These are phyloP conservation scores for Acropora yongei DNA, from an alignment of 64 coral and sea anemone genomes.

Conservation along the genomic window DNA sequence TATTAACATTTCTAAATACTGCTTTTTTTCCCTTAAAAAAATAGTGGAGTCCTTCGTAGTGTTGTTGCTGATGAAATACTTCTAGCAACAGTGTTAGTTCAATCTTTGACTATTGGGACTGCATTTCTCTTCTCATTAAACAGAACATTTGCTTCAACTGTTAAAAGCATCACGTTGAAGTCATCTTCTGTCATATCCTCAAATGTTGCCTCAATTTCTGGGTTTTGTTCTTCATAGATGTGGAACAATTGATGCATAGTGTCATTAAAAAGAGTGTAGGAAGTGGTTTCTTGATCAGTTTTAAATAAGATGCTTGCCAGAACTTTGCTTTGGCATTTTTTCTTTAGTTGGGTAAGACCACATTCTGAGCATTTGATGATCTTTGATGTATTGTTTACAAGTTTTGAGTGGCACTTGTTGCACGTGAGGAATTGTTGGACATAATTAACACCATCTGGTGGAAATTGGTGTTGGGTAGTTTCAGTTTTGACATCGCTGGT, in stretches of 20 bases:
- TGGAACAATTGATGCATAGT: constrained; percentile 21
- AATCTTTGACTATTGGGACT: constrained; percentile 6
- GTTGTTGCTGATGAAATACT: neutral
- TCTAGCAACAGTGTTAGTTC: neutral
- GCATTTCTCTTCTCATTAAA: constrained; percentile 53
- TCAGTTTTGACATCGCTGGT: neutral
- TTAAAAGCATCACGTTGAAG: constrained; percentile 23
- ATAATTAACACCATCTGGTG: constrained; percentile 50
- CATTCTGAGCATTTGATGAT: constrained; percentile 55
- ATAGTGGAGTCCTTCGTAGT: neutral
- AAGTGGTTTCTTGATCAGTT: constrained; percentile 40
- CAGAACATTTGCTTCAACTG: constrained; percentile 48
- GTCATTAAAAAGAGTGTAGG: constrained; percentile 35
- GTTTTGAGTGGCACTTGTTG: constrained; percentile 57
- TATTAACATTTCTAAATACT: neutral
- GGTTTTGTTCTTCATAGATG: constrained; percentile 8
- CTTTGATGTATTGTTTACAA: constrained; percentile 24
- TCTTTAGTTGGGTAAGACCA: neutral
- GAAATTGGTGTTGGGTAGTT: constrained; percentile 29
- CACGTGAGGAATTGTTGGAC: constrained; percentile 43
- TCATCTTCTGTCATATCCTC: constrained; percentile 43
- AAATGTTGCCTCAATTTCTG: constrained; percentile 6
- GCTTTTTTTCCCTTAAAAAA: neutral
- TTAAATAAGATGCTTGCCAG: constrained; percentile 25
- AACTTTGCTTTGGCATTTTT: constrained; percentile 30